phyloP scores from a whole-genome alignment of 2,113 vertebrate genomes.

The Chaetodon auriga region DNA sequence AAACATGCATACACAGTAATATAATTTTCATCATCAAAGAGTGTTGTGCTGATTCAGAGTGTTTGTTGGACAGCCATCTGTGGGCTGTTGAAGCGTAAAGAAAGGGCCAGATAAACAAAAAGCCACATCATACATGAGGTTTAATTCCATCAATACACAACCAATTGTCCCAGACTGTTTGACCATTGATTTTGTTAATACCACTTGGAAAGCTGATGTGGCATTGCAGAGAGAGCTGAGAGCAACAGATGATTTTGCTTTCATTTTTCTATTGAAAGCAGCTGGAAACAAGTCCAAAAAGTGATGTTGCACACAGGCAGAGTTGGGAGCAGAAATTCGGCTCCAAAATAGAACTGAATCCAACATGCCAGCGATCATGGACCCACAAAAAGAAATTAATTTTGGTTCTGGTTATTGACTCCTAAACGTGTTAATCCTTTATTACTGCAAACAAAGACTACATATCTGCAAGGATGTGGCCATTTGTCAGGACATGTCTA shows the following conservation, averaged over 20 bases:
- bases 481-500: too few relatives aligned
- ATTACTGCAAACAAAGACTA: too few relatives aligned
- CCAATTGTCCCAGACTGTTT: constrained; percentile 94
- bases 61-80: constrained; percentile 36
- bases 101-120: constrained; percentile 87
- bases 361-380: too few relatives aligned
- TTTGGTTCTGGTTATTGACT: too few relatives aligned
- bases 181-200: constrained; percentile 94
- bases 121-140: constrained; percentile 91
- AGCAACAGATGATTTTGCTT: constrained; percentile 35
- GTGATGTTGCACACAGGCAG: constrained; percentile 22
- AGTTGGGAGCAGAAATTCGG: too few relatives aligned
- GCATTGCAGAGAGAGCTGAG: constrained; percentile 27
- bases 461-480: too few relatives aligned
- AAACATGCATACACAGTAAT: constrained; percentile 17
- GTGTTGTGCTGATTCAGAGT: constrained; percentile 18
- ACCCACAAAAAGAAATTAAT: too few relatives aligned
- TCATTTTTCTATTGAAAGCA: constrained; percentile 34
- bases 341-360: too few relatives aligned
- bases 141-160: constrained; percentile 96
- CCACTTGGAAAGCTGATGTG: constrained; percentile 80
- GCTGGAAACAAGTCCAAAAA: constrained; percentile 25
- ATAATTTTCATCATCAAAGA: constrained; percentile 23
- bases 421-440: too few relatives aligned
- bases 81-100: constrained; percentile 71